Evolutionary conservation across 2,797 vertebrate genomes (phyloP).

Genomic region (Sebastes reedi): DNA sequence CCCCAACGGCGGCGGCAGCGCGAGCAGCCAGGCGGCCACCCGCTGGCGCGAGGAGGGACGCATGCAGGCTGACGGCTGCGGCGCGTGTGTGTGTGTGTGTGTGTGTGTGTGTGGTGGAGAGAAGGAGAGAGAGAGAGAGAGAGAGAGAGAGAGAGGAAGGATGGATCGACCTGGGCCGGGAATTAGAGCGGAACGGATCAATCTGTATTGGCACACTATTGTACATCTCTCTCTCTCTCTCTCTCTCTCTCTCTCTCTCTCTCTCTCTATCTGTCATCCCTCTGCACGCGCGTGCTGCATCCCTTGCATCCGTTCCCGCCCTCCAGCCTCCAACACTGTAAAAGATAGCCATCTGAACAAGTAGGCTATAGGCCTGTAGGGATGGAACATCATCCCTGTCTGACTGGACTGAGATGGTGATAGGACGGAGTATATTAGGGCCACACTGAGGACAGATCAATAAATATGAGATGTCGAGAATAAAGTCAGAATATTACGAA

Average conservation of each 20-base stretch:
- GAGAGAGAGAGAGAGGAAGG: conserved; percentile 5
- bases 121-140: conserved; percentile 3
- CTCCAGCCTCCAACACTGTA: not conserved
- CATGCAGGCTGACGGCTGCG: conserved; percentile 39
- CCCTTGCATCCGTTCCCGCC: not conserved
- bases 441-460: no score
- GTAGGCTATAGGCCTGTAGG: not conserved
- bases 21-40: conserved; percentile 70
- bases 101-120: not conserved
- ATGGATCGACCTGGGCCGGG: conserved; percentile 51
- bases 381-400: not conserved
- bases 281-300: not conserved
- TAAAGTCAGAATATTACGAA: no score
- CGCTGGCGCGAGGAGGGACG: conserved; percentile 62
- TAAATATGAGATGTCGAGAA: no score
- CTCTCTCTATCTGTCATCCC: not conserved
- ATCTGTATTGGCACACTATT: conserved; percentile 59
- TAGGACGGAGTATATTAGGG: no score
- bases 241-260: conserved; percentile 1
- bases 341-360: conserved; percentile 4
- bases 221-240: conserved; percentile 20
- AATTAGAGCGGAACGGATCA: conserved; percentile 69
- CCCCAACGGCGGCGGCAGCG: conserved; percentile 57
- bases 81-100: conserved; percentile 1
- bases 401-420: no score